Percentiles rank a stretch among this genome's conserved stretches.
Conservation (phyloP, 2,888 invertebrate species). For the Aphodius granarius region DNA sequence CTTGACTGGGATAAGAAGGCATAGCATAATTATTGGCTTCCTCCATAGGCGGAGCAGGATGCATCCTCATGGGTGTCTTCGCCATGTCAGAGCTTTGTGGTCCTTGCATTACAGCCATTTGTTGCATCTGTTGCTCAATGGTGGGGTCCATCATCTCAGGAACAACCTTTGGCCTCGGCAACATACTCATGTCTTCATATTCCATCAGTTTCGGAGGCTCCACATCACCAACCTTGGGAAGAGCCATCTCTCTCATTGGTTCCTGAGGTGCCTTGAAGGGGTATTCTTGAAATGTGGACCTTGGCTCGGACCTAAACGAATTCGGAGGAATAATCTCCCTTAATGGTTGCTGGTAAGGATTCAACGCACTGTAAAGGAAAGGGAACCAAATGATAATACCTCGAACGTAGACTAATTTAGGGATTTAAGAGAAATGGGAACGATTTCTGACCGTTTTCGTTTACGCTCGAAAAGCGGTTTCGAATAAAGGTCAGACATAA, state of each 20-base stretch:
- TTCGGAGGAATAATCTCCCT: neutral
- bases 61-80: neutral
- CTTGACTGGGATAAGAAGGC: neutral
- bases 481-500: constrained; percentile 9
- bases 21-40: neutral
- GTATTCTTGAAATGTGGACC: neutral
- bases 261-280: neutral
- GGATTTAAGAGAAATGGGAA: too few species aligned
- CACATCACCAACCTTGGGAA: neutral
- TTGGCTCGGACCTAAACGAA: neutral
- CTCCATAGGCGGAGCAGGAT: neutral
- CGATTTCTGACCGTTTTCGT: too few species aligned
- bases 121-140: neutral
- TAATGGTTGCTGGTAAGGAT: neutral
- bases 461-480: constrained; percentile 17
- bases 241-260: neutral
- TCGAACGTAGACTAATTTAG: neutral
- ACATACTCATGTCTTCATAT: neutral
- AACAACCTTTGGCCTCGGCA: neutral
- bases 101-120: neutral
- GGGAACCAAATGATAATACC: too few species aligned
- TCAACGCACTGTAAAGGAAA: neutral
- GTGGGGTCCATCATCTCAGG: neutral
- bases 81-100: neutral
- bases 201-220: neutral